Conservation (phyloP, 2,888 invertebrate species). For the Nymphalis urticae region DNA sequence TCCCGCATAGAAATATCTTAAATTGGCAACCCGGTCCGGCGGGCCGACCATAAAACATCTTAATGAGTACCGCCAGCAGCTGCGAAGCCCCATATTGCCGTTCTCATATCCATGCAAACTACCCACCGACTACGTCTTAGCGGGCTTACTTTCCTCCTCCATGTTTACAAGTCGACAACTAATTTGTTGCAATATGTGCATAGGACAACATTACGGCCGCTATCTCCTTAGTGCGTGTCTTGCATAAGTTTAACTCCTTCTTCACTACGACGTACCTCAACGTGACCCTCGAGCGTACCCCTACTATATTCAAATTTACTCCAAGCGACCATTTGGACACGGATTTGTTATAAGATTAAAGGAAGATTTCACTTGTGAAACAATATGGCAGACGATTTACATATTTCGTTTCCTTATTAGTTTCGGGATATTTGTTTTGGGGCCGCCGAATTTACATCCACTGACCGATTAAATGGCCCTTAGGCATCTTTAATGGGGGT, state of each 20-base stretch:
- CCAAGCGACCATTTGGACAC: constrained; percentile 81
- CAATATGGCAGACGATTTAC: constrained; percentile 82
- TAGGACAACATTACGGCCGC: constrained; percentile 79
- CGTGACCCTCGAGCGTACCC: constrained; percentile 73
- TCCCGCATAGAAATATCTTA: constrained; percentile 82
- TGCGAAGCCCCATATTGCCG: constrained; percentile 79
- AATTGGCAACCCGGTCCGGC: constrained; percentile 81
- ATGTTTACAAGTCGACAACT: constrained; percentile 81
- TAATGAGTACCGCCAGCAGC: constrained; percentile 82
- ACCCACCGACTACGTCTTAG: constrained; percentile 76
- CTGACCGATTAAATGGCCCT: constrained; percentile 83
- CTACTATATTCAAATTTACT: constrained; percentile 78
- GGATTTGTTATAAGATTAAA: constrained; percentile 83
- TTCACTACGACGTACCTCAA: constrained; percentile 64
- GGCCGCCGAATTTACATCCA: constrained; percentile 80
- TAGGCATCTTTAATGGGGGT: constrained; percentile 82
- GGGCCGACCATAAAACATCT: constrained; percentile 82
- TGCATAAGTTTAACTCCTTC: constrained; percentile 77
- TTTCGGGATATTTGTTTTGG: constrained; percentile 82
- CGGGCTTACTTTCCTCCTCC: constrained; percentile 75
- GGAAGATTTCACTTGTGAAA: constrained; percentile 83
- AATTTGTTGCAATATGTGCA: constrained; percentile 83
- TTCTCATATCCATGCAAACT: constrained; percentile 82
- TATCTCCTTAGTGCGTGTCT: constrained; percentile 79
- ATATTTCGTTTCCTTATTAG: constrained; percentile 83